These are phyloP conservation scores for Leistus spinibarbis DNA, from an alignment of 2,888 invertebrate species.

Conservation along the genomic window DNA sequence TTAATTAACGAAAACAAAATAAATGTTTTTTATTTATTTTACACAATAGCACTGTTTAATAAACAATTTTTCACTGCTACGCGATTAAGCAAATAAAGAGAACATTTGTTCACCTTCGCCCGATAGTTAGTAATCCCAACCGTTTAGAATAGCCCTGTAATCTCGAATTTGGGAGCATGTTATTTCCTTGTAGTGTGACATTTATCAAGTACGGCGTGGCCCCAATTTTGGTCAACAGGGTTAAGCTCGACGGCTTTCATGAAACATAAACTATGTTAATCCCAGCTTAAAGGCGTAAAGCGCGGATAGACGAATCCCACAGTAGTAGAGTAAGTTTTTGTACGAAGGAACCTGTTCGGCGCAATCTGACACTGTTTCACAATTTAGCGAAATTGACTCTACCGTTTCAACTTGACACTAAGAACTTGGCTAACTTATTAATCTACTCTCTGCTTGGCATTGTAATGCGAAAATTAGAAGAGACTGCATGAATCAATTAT, in stretches of 20 bases:
- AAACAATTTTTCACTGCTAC: no score
- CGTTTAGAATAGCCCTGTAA: no score
- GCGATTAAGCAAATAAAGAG: no score
- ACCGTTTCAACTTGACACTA: background rate
- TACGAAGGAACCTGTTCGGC: background rate
- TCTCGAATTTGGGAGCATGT: no score
- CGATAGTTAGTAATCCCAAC: no score
- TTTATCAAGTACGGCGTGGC: background rate
- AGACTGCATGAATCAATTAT: background rate
- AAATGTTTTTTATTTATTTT: no score
- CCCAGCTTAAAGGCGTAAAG: slow-evolving; percentile 11
- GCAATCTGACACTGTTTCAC: background rate
- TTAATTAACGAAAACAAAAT: no score
- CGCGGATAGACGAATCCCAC: background rate
- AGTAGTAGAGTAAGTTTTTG: background rate
- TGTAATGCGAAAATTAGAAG: background rate
- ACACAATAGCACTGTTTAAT: no score
- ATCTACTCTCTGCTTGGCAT: background rate
- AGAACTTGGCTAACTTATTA: background rate
- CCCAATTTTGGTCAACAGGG: background rate
- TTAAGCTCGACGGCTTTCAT: slow-evolving; percentile 5
- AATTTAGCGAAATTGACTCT: background rate
- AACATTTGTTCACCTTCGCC: no score
- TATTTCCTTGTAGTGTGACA: background rate
- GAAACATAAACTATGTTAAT: slow-evolving; percentile 24